phyloP scores from a whole-genome alignment of 2,888 invertebrate species.

The Argyresthia goedartella region DNA sequence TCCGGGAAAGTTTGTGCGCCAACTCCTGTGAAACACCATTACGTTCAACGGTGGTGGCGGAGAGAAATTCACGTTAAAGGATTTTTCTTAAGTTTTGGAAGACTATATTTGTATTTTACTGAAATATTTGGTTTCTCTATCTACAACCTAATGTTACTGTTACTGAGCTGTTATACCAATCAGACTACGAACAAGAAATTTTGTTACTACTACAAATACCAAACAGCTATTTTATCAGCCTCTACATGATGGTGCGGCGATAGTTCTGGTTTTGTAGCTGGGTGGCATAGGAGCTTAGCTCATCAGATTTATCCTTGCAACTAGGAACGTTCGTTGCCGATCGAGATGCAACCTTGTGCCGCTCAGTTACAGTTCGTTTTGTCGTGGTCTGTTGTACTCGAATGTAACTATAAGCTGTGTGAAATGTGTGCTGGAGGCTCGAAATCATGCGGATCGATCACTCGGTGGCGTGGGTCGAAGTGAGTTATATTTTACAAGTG shows the following conservation, averaged over 20 bases:
- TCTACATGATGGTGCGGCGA: slow-evolving; percentile 27
- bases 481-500: slow-evolving; percentile 51
- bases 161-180: slow-evolving; percentile 30
- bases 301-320: too few relatives aligned
- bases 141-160: slow-evolving; percentile 1
- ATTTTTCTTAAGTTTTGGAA: too few relatives aligned
- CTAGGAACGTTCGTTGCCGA: too few relatives aligned
- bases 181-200: slow-evolving; percentile 39
- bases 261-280: slow-evolving; percentile 45
- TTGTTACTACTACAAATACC: slow-evolving; percentile 47
- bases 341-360: slow-evolving; percentile 55
- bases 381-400: slow-evolving; percentile 48
- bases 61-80: too few relatives aligned
- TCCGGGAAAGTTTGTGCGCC: slow-evolving; percentile 88
- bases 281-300: slow-evolving; percentile 58
- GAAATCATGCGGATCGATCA: slow-evolving; percentile 68
- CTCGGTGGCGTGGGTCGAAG: slow-evolving; percentile 69
- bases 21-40: slow-evolving; percentile 72
- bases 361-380: slow-evolving; percentile 57
- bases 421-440: slow-evolving; percentile 69
- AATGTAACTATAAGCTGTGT: slow-evolving; percentile 69
- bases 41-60: too few relatives aligned
- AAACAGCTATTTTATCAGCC: slow-evolving; percentile 60
- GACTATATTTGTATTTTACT: background rate
- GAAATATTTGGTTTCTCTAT: background rate